Percentiles rank a stretch among this genome's conserved stretches.
These are phyloP conservation scores for Tinea semifulvella DNA, from an alignment of 2,888 invertebrate species.

Conservation along the genomic window DNA sequence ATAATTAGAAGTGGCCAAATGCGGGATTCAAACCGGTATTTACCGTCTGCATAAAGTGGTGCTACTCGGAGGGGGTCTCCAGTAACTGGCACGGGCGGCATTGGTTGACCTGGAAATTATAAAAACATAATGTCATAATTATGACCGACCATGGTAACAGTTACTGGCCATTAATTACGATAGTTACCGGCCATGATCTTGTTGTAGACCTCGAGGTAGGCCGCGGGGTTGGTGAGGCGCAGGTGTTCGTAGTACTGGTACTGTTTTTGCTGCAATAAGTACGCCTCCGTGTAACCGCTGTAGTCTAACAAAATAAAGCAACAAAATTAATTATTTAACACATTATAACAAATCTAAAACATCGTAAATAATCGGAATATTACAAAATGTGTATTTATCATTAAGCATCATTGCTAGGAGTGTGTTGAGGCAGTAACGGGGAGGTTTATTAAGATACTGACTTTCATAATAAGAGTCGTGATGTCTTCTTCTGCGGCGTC, in stretches of 20 bases:
- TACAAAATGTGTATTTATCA: no score
- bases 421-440: no score
- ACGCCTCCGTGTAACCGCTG: slow-evolving; percentile 56
- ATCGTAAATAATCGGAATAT: no score
- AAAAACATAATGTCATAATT: no score
- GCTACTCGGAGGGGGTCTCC: slow-evolving; percentile 22
- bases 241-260: slow-evolving; percentile 83
- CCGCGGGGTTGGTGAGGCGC: slow-evolving; percentile 79
- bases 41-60: slow-evolving; percentile 23
- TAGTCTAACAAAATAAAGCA: background rate
- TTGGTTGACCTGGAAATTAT: slow-evolving; percentile 24
- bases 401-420: no score
- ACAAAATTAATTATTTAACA: no score
- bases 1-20: no score
- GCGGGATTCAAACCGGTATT: no score
- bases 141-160: no score
- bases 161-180: no score
- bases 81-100: slow-evolving; percentile 22
- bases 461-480: slow-evolving; percentile 12
- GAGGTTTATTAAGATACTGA: no score
- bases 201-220: slow-evolving; percentile 81
- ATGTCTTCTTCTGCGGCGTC: slow-evolving; percentile 12
- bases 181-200: slow-evolving; percentile 69
- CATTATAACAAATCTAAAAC: no score
- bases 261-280: slow-evolving; percentile 64